Base-by-base conservation (phyloP, 2,888 invertebrate genomes). In the Julus scandinavius region DNA sequence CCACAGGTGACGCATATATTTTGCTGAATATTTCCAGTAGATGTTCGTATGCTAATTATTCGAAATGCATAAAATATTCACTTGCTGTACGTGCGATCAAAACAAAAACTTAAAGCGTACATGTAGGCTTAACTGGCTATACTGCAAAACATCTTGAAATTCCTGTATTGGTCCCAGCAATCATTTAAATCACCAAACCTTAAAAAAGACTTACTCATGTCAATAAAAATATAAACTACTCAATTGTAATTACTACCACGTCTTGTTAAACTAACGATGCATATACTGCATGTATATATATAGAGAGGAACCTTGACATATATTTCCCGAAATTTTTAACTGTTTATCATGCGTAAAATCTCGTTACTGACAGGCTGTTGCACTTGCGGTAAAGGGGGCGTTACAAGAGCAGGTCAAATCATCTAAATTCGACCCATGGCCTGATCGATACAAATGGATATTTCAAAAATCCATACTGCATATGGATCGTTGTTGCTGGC, bases 1-100 rank as follows among this genome's bases (percentile, higher is more conserved):
- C 58, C 58, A 63, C 58, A n/a, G n/a, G 58, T n/a, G 58, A 63
- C 58, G 58, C 58, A 63, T 45, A 45, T 45, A 45, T 63, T 63
- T n/a, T 17, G 15, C 58, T 63, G n/a, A n/a, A 63, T 63, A n/a
- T n/a, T 63, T 63, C n/a, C 6, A n/a, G 58, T 2, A 63, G 3
- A 63, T 63, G 13, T n/a, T 63, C 6, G 2, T 45, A 45, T 45
- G 45, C 45, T 45, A 54, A 54, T 11, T 54, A 54, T 17, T 15
- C 54, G 54, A 15, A 9, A 11, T 15, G 54, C 54, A 54, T 54
- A 54, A 29, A 29, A 29, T 45, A 45, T 7, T 45, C 45, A 49
- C 49, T 49, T 45, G 45, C 45, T 7, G 45, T 45, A 45, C 45
- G 1, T 7, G 45, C 45, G 7, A 45, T 7, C 5, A 7, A 45